Evolutionary conservation across 2,797 vertebrate species (phyloP).

Genomic region (Morus bassanus): DNA sequence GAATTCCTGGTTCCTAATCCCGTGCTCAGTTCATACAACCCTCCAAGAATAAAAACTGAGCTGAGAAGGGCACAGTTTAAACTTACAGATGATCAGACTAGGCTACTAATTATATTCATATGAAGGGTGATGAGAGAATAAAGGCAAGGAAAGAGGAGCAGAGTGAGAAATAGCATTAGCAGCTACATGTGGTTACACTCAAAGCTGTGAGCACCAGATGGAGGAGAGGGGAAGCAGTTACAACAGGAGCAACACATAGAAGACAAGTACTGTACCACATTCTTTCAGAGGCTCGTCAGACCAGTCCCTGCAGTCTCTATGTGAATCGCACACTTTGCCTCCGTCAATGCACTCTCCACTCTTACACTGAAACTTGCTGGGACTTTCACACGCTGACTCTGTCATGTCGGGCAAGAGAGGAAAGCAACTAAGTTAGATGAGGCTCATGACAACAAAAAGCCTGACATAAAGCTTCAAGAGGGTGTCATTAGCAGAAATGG

Average conservation of each 20-base stretch:
- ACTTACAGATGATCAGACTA: constrained; percentile 25
- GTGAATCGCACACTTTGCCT: constrained; percentile 91
- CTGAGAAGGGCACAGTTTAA: constrained; percentile 56
- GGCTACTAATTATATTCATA: constrained; percentile 49
- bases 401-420: constrained; percentile 72
- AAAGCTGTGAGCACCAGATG: constrained; percentile 58
- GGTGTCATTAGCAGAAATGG: constrained; percentile 46
- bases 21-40: background rate
- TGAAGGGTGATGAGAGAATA: constrained; percentile 45
- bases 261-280: constrained; percentile 85
- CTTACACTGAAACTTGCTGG: constrained; percentile 91
- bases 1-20: constrained; percentile 26
- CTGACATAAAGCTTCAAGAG: constrained; percentile 41
- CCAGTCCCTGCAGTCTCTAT: constrained; percentile 96
- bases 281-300: constrained; percentile 95
- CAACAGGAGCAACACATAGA: constrained; percentile 68
- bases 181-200: constrained; percentile 59
- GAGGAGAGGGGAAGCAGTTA: constrained; percentile 56
- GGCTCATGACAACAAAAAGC: constrained; percentile 36
- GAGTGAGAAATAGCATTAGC: constrained; percentile 64
- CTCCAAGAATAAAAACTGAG: constrained; percentile 32
- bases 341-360: constrained; percentile 94
- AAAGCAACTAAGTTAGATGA: constrained; percentile 65
- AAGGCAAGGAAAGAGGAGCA: constrained; percentile 36
- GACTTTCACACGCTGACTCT: constrained; percentile 91